Base-by-base conservation (phyloP, 2,797 vertebrate genomes). In the Oreonectes daqikongensis region DNA sequence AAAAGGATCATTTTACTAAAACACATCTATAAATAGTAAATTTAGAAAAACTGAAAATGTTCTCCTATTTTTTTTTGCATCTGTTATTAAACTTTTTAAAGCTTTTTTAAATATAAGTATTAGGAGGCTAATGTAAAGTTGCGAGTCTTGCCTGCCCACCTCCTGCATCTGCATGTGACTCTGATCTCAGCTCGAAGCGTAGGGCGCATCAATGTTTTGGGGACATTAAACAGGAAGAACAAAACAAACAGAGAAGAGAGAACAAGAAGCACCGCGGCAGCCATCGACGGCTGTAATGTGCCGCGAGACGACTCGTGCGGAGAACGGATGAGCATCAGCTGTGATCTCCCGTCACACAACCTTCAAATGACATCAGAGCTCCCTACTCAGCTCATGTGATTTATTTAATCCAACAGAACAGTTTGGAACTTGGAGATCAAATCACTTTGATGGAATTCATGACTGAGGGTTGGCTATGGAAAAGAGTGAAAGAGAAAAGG, bases 341-440 rank as follows among this genome's bases (percentile, higher is more conserved):
- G 72, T 44, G 75, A 89, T 88, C 82, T 75, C 4, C 20, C 65
- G 81, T 87, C 82, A 79, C 67, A 82, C 90, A 88, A 91, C 90
- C 90, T 92, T 91, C 90, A 90, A 89, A 92, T 87, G 90, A 89
- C 91, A 90, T 89, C 85, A 88, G 82, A 82, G 69, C 42, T 86
- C 81, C 75, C 44, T 50, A 65, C 78, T 83, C 84, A 82, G 78
- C 82, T 84, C 82, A 87, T 84, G 87, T 88, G 90, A 92, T 88
- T 90, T 85, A 90, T 90, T 87, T 84, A 86, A 88, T 85, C 81
- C 82, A 80, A 77, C 67, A 18, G 69, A 88, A 87, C 73, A 82
- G 88, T 85, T 86, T 52, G 73, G 85, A 89, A 88, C 61, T 60
- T 30, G 77, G 78, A 72, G 82, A 80, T 89, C 88, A 90, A 91